Base-by-base conservation (phyloP, 1,140 invertebrate genomes). In the Drosophila hydei region DNA sequence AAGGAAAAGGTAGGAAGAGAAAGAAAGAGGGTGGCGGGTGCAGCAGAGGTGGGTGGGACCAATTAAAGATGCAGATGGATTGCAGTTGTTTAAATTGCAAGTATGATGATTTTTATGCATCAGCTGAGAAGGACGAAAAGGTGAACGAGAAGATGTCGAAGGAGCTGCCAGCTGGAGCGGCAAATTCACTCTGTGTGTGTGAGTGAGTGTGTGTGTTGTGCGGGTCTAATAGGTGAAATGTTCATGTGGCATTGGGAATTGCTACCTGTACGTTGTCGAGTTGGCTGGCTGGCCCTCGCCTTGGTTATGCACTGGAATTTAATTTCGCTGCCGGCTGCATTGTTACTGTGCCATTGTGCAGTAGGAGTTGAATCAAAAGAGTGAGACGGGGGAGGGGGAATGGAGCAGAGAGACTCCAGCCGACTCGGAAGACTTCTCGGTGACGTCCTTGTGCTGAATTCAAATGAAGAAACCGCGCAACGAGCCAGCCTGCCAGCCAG, bases 21-120 rank as follows among this genome's bases (percentile, higher is more conserved):
- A 14, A 2, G 6, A 16, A 1, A 7, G 38, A 16, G 16, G 14
- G 38, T n/a, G n/a, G n/a, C n/a, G n/a, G n/a, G n/a, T n/a, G n/a
- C n/a, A n/a, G 14, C 1, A 2, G 38, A 40, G 38, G 4, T 40
- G 38, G 40, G 45, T 23, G 38, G 14, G 16, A 87, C 81, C 81
- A 85, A 85, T 85, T 85, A 85, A 85, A 87, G 81, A 85, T 85
- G 81, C 81, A 85, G 81, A 85, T 85, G 81, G 75, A 85, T 85
- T 70, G 83, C 77, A 87, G 81, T 85, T 85, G 78, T 85, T 85
- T 85, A 87, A 85, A 81, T 81, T 85, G 81, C 67, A 78, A 87
- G 74, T 75, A 85, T 87, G 81, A 81, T 79, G 81, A 77, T 77
- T 87, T 76, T 85, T 87, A 87, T 85, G 81, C 80, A 85, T 85